Percentiles rank a stretch among this genome's conserved stretches.
phyloP scores from a whole-genome alignment of 2,888 invertebrate species.

The Ornithoptera priamus region DNA sequence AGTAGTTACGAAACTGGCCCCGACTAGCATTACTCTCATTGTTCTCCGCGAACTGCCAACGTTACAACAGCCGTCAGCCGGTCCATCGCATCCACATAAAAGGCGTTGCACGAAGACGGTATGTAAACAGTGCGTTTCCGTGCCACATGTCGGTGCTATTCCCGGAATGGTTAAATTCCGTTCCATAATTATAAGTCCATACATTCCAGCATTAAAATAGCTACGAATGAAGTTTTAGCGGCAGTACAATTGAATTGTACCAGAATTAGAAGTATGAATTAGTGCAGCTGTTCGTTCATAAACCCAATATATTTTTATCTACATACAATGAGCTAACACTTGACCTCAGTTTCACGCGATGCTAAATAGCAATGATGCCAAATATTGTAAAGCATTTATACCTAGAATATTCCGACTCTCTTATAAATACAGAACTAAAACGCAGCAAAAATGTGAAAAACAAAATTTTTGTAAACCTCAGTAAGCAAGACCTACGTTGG shows the following conservation, averaged over 20 bases:
- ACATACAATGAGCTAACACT: no score
- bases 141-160: slow-evolving; percentile 50
- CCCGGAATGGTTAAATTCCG: slow-evolving; percentile 31
- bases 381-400: no score
- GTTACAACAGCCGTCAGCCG: slow-evolving; percentile 55
- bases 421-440: no score
- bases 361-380: no score
- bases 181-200: slow-evolving; percentile 23
- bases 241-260: neutral
- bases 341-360: no score
- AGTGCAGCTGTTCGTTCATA: no score
- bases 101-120: slow-evolving; percentile 65
- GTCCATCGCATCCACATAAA: slow-evolving; percentile 47
- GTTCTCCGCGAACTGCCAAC: slow-evolving; percentile 2
- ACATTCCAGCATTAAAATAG: slow-evolving; percentile 8
- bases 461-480: no score
- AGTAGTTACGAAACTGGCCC: slow-evolving; percentile 45
- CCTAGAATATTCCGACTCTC: no score
- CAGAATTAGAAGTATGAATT: no score
- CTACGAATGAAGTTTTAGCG: neutral
- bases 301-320: no score
- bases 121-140: slow-evolving; percentile 69
- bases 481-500: no score
- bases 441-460: no score
- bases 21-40: slow-evolving; percentile 5